Evolutionary conservation across 2,888 invertebrate species (phyloP).

Genomic region (Drosophila differens): DNA sequence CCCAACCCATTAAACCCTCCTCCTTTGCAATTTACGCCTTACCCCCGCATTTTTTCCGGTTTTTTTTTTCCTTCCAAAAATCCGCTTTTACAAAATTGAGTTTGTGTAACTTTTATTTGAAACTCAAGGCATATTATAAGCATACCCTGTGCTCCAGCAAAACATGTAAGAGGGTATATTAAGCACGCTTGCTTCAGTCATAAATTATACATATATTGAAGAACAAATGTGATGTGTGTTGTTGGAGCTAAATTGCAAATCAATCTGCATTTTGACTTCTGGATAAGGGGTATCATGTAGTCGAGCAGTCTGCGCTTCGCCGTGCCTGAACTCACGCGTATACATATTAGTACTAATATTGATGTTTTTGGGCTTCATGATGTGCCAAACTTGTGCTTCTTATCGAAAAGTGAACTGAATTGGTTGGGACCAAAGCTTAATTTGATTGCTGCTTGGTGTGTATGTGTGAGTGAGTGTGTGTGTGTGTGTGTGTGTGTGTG

Average conservation of each 20-base stretch:
- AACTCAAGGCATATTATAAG: constrained; percentile 17
- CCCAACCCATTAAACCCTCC: background rate
- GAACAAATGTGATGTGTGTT: background rate
- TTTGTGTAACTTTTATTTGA: constrained; percentile 62
- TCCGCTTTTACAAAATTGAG: constrained; percentile 59
- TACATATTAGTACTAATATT: constrained; percentile 15
- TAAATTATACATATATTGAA: background rate
- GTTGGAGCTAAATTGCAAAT: background rate
- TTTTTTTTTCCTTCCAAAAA: constrained; percentile 1
- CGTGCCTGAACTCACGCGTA: background rate
- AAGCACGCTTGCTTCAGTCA: background rate
- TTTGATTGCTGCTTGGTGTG: constrained; percentile 19
- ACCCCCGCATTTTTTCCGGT: too few species aligned
- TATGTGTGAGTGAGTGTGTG: background rate
- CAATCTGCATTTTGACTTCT: background rate
- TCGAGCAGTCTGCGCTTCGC: background rate
- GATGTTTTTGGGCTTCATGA: constrained; percentile 17
- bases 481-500: background rate
- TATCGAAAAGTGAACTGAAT: constrained; percentile 17
- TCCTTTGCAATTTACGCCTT: background rate
- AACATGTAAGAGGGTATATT: background rate
- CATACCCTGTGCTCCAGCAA: constrained; percentile 9
- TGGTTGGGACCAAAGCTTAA: constrained; percentile 20
- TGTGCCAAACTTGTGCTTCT: constrained; percentile 19
- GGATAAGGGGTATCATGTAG: constrained; percentile 1